Evolutionary conservation across 2,113 vertebrate genomes (phyloP).

Genomic region (Gallinago jamesoni): DNA sequence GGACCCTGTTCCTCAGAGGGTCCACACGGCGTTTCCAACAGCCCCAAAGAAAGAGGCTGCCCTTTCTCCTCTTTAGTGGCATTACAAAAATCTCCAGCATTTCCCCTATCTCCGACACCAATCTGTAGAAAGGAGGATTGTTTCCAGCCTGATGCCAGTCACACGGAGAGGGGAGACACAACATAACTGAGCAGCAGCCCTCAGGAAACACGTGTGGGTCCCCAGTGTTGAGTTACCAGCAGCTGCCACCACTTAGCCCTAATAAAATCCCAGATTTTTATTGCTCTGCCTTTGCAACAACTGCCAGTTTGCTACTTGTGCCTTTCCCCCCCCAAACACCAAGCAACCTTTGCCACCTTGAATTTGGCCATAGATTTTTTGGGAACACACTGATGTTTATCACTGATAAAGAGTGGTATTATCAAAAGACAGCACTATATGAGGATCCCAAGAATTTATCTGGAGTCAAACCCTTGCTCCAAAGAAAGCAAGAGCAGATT

Average conservation of each 20-base stretch:
- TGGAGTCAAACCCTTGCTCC: neutral
- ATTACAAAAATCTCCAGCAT: neutral
- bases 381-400: neutral
- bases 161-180: accelerated
- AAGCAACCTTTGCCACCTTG: neutral
- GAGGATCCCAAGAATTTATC: neutral
- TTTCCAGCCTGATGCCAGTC: neutral
- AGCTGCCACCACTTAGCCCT: neutral
- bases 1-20: neutral
- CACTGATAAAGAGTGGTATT: neutral
- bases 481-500: neutral
- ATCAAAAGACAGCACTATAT: neutral
- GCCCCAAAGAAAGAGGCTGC: neutral
- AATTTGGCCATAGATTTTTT: neutral
- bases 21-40: neutral
- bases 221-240: neutral
- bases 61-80: accelerated
- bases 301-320: neutral
- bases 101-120: neutral
- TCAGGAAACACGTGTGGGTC: accelerated
- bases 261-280: neutral
- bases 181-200: neutral
- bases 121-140: neutral
- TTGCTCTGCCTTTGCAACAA: neutral
- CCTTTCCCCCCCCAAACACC: neutral